Percentiles rank a stretch among this genome's conserved stretches.
Evolutionary conservation across 2,888 invertebrate species (phyloP).

Genomic region (Spilarctia lutea): DNA sequence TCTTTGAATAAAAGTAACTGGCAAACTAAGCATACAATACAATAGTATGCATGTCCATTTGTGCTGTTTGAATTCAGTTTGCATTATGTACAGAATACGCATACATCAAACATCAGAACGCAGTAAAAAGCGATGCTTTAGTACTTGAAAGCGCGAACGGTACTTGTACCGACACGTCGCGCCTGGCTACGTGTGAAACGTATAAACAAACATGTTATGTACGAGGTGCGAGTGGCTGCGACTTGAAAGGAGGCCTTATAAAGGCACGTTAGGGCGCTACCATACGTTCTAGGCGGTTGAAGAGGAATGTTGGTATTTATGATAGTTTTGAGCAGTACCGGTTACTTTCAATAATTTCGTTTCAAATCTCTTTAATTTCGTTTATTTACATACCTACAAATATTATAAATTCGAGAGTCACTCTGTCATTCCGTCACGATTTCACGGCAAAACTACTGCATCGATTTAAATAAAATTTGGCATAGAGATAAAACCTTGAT

Average conservation of each 20-base stretch:
- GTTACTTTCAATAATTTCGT: neutral
- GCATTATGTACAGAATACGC: slow-evolving; percentile 30
- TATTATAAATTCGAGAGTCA: too few species aligned
- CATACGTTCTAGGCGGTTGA: slow-evolving; percentile 16
- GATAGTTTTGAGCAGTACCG: neutral
- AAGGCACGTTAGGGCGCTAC: slow-evolving; percentile 52
- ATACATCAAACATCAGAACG: slow-evolving; percentile 54
- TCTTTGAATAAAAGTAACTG: neutral
- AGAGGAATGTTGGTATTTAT: slow-evolving; percentile 2
- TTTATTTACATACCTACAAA: too few species aligned
- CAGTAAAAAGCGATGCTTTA: slow-evolving; percentile 71
- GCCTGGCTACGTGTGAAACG: slow-evolving; percentile 73
- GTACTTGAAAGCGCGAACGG: slow-evolving; percentile 68
- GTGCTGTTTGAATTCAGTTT: slow-evolving; percentile 36
- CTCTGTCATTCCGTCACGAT: too few species aligned
- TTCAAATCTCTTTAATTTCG: neutral
- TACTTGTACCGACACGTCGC: slow-evolving; percentile 64
- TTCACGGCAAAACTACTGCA: too few species aligned
- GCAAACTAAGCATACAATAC: neutral
- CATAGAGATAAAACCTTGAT: too few species aligned
- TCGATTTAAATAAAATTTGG: too few species aligned
- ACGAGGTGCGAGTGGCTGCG: slow-evolving; percentile 63
- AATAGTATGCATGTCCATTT: neutral
- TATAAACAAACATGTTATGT: slow-evolving; percentile 73
- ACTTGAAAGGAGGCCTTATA: slow-evolving; percentile 69